A percentile compares a stretch with the other conserved stretches of the same genome.
Conservation (phyloP, 2,797 vertebrate species). For the Danionella dracula region DNA sequence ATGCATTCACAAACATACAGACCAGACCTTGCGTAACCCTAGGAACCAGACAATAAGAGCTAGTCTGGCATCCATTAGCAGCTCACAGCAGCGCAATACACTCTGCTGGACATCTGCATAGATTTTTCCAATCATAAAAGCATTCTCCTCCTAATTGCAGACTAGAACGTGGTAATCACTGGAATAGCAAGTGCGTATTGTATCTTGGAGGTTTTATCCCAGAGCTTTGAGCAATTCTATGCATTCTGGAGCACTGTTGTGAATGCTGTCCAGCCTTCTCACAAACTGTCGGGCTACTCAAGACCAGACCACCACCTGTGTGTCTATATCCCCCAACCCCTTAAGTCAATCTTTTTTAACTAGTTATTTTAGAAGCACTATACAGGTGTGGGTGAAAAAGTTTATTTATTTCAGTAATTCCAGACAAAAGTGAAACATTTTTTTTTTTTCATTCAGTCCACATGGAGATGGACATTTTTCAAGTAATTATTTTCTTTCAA, state of each 20-base stretch:
- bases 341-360: not conserved
- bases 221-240: constrained; percentile 10
- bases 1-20: constrained; percentile 18
- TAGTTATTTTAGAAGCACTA: constrained; percentile 3
- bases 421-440: too few species aligned
- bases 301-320: constrained; percentile 5
- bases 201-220: not conserved
- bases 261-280: not conserved
- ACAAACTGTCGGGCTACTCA: constrained; percentile 8
- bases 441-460: too few species aligned
- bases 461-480: too few species aligned
- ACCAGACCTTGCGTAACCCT: constrained; percentile 35
- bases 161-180: constrained; percentile 34
- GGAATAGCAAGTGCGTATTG: constrained; percentile 25
- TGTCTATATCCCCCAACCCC: not conserved
- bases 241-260: not conserved
- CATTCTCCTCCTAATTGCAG: constrained; percentile 35
- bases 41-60: constrained; percentile 40
- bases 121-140: constrained; percentile 40
- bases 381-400: too few species aligned
- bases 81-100: constrained; percentile 33
- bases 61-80: constrained; percentile 45
- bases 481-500: too few species aligned
- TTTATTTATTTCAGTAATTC: too few species aligned
- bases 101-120: constrained; percentile 36